Base-by-base conservation (phyloP, 2,797 vertebrate genomes). In the Phrynocephalus guinanensis region DNA sequence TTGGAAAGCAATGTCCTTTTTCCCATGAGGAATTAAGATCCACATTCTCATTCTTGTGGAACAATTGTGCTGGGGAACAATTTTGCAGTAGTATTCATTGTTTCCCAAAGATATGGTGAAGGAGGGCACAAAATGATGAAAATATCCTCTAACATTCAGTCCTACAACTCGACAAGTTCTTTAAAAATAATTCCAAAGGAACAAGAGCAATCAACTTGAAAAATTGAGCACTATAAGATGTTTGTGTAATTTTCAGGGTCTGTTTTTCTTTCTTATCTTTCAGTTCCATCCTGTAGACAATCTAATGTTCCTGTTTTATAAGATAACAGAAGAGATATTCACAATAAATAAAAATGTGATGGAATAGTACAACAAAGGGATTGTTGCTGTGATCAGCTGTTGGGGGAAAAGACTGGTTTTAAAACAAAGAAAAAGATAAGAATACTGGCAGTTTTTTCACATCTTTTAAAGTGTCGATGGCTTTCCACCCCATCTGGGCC, bases 211-310 rank as follows among this genome's bases (percentile, higher is more conserved):
- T 92, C 48, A 10, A 3, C 33, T 78, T 94, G 91, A 93, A 92
- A 91, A 93, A 93, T 10, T 92, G 85, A 91, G 70, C 26, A 33
- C 24, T 48, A 90, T 91, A 92, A 68, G 90, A 87, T 56, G 30
- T 50, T 0, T 91, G 92, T 90, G 60, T 73, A 81, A 89, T 92
- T 89, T 90, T 67, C 86, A 92, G 79, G 82, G 28, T 38, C 89
- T 72, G 85, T 22, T 94, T 94, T 89, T 91, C 28, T 87, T 92
- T 88, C 83, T 91, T 91, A 86, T 93, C 56, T 91, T 93, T 89
- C 52, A 90, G 90, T 94, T 91, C 80, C 33, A 88, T 93, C 75
- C 82, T 71, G 7, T 11, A 88, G 56, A 83, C 86, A 89, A 88
- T 86, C 50, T 66, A 84, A 13, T 86, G 44, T 66, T 93, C 24